Evolutionary conservation across 1,140 invertebrate genomes (phyloP).

Genomic region (Zaprionus inermis): DNA sequence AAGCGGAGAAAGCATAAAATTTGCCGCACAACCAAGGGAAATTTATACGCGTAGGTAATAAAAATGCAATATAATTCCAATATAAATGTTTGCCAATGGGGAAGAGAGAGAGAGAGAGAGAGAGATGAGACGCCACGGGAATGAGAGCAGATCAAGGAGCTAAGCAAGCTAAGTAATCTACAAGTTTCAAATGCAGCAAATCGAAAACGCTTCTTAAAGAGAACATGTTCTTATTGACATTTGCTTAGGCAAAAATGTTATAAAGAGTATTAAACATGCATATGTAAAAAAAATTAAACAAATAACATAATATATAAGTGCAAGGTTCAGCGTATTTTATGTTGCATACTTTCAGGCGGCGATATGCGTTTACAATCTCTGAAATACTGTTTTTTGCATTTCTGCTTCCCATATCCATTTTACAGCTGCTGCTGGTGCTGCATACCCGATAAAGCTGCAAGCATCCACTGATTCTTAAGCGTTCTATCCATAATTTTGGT

Average conservation of each 20-base stretch:
- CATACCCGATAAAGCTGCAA: neutral
- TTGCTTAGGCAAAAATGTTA: neutral
- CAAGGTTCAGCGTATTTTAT: too few relatives aligned
- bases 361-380: too few relatives aligned
- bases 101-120: neutral
- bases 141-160: too few relatives aligned
- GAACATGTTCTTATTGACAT: neutral
- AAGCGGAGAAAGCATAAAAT: slow-evolving; percentile 8
- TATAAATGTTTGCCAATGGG: slow-evolving; percentile 47
- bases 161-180: slow-evolving; percentile 34
- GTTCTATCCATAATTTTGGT: slow-evolving; percentile 12
- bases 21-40: slow-evolving; percentile 11
- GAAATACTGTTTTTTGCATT: neutral
- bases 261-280: too few relatives aligned
- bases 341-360: too few relatives aligned
- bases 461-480: neutral
- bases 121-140: too few relatives aligned
- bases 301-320: too few relatives aligned
- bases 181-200: slow-evolving; percentile 63
- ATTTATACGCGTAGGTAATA: slow-evolving; percentile 64
- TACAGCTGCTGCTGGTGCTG: neutral
- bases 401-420: neutral
- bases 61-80: slow-evolving; percentile 80
- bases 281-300: too few relatives aligned
- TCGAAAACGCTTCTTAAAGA: neutral